Base-by-base conservation (phyloP, 2,888 invertebrate species). In the Leucozona laternaria region DNA sequence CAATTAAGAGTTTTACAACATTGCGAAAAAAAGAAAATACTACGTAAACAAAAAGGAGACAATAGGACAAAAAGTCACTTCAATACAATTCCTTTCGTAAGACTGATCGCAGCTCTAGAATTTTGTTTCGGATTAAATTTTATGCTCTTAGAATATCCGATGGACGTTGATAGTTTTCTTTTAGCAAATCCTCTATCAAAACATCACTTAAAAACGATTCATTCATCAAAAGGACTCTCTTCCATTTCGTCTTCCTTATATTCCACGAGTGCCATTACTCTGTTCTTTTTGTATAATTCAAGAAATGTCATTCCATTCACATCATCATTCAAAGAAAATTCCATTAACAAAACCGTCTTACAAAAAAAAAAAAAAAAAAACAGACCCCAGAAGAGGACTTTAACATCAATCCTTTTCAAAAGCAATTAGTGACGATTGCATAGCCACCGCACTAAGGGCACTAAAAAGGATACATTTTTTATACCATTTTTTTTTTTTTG, bases 401-500 rank as follows among this genome's bases (percentile, higher is more conserved):
- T 31, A 45, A 50, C 79, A 79, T 84, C 71, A 84, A 79, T 79
- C 76, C 79, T 45, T 79, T 84, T 84, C 71, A 84, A 79, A 84
- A 79, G 84, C 84, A 84, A 84, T 84, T 79, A 84, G 64, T 79
- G 66, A 72, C 71, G 79, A 76, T 53, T 76, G 71, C 79, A 76
- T 76, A 79, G 57, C 70, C 71, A 53, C 84, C 31, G n/a, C n/a
- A 68, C 53, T 50, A 37, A 68, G 53, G 7, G 1, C 64, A 25
- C 8, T 17, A 0, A 20, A 55, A 48, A 45, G 60, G 10, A 62
- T 62, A 53, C 68, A 45, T 48, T 66, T 64, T 28, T 28, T 1
- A n/a, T 45, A 17, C 48, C 48, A n/a, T 10, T 50, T 68, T 68
- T 28, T 28, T 68, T 28, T 28, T n/a, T 20, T 55, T 31, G 5